Evolutionary conservation across 1,140 invertebrate species (phyloP), one percentile per base, ranked within the genome.

Genomic region (Orius insidiosus): DNA sequence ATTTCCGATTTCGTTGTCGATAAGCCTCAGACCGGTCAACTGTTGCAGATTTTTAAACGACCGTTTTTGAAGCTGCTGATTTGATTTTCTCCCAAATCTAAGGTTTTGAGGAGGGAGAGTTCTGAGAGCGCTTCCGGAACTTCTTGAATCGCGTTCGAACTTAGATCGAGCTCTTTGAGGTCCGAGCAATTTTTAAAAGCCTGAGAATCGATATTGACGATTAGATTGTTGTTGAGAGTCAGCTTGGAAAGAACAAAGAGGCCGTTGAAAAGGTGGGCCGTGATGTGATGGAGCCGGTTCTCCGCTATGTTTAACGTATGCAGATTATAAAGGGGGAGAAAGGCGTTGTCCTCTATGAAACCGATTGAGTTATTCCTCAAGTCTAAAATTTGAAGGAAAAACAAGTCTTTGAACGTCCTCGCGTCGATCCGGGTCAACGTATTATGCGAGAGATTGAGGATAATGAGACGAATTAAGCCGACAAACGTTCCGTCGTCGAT

Each of bases 111-210:
- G 57, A 85, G 81, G 32, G 80, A 72, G 24, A 89, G 63, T 57
- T 85, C 80, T 58, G 79, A 74, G 8, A 93, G 58, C 3, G 85
- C 84, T 49, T 79, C 75, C 2, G 90, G 89, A 31, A 95, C 76
- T 39, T 75, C 68, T 40, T 72, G 67, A 40, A 94, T 62, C 52
- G 78, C 73, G 65, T 95, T 95, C 11, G 81, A 78, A 57, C 85
- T 82, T 15, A 94, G 66, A 65, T 89, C 85, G 2, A 96, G 64
- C 55, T 90, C 85, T 62, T 85, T 85, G n/a, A 93, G 65, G 54
- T 83, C 82, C 3, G 84, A 87, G 57, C 84, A 84, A 63, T 89
- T 95, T 62, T 76, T 77, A 57, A 92, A 92, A n/a, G 88, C 79
- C 53, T 81, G 75, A 8, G 72, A 65, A 59, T 88, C 81, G 48